phyloP scores from a whole-genome alignment of 2,888 invertebrate genomes.

The Drosophila merina region DNA sequence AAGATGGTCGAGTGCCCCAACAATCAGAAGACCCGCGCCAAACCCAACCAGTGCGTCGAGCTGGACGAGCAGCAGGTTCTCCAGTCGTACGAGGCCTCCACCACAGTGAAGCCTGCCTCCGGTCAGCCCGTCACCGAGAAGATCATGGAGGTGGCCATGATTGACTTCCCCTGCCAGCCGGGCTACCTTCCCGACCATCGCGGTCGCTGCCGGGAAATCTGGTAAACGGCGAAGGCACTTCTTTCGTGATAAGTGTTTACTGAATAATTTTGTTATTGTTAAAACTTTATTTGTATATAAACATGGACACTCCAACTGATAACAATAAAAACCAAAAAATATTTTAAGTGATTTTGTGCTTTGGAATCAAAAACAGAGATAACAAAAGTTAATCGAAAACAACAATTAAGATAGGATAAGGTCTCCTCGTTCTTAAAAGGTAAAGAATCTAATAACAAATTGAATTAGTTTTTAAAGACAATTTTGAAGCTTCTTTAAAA shows the following conservation, averaged over 20 bases:
- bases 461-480: no score
- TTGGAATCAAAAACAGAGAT: no score
- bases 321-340: constrained; percentile 21
- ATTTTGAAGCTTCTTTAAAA: no score
- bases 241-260: constrained; percentile 8
- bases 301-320: constrained; percentile 21
- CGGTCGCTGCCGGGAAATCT: constrained; percentile 81
- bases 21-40: constrained; percentile 45
- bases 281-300: constrained; percentile 14
- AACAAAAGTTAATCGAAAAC: no score
- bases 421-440: no score
- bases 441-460: no score
- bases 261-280: constrained; percentile 11
- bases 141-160: constrained; percentile 79
- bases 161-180: constrained; percentile 82
- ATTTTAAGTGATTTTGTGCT: no score
- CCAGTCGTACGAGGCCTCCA: constrained; percentile 37
- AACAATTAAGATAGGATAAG: no score
- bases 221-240: constrained; percentile 47
- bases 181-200: constrained; percentile 81
- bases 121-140: constrained; percentile 28
- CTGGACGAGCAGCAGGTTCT: constrained; percentile 69
- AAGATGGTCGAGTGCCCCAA: constrained; percentile 67
- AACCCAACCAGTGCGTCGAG: constrained; percentile 70
- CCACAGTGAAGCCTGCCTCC: neutral